These are phyloP conservation scores for Apolygus lucorum DNA, from an alignment of 1,140 invertebrate genomes.

Conservation along the genomic window DNA sequence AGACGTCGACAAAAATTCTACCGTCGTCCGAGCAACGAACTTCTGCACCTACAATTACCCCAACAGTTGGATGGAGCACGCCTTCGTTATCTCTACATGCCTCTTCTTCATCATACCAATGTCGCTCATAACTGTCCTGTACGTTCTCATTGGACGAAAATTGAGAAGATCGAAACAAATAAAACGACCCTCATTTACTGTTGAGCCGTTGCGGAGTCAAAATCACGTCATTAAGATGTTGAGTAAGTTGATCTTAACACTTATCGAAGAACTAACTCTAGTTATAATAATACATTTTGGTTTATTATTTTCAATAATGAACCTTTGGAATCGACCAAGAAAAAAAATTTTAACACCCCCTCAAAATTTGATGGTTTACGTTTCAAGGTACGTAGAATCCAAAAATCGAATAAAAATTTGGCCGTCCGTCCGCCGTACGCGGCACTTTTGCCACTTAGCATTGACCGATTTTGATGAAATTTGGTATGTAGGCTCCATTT, in stretches of 20 bases:
- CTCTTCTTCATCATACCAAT: constrained; percentile 79
- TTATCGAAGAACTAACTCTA: too few relatives aligned
- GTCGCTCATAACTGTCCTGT: constrained; percentile 73
- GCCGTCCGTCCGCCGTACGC: too few relatives aligned
- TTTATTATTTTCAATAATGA: too few relatives aligned
- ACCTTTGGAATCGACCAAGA: too few relatives aligned
- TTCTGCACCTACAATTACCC: constrained; percentile 42
- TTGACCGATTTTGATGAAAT: too few relatives aligned
- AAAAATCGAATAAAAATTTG: too few relatives aligned
- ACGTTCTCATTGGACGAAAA: constrained; percentile 71
- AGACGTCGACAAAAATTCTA: constrained; percentile 31
- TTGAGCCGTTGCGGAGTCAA: constrained; percentile 36
- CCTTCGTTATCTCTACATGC: constrained; percentile 74
- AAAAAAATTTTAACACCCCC: too few relatives aligned
- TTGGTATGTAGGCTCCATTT: too few relatives aligned
- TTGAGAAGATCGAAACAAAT: constrained; percentile 53
- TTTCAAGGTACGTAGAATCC: too few relatives aligned
- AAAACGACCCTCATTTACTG: constrained; percentile 34
- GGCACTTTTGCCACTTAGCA: too few relatives aligned
- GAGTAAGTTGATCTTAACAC: constrained; percentile 46
- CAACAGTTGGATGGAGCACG: constrained; percentile 49
- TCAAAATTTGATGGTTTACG: too few relatives aligned
- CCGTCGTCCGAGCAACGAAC: constrained; percentile 30
- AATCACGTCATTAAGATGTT: constrained; percentile 58
- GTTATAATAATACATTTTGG: too few relatives aligned